These are phyloP conservation scores for Caenorhabditis uteleia DNA, from an alignment of 2,888 invertebrate genomes.

Conservation along the genomic window DNA sequence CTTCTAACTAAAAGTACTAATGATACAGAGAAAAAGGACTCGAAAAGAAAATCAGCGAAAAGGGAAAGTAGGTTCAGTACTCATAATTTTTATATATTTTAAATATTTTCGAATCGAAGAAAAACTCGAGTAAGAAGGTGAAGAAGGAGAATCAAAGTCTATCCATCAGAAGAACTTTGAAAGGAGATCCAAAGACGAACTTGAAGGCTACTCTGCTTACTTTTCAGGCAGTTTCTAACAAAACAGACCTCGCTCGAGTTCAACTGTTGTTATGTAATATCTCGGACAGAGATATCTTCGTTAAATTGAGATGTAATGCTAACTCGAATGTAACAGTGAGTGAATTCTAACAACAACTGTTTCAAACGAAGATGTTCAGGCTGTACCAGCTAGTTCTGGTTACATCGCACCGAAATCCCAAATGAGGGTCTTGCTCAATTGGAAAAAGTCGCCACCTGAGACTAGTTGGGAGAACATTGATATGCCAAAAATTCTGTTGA, in stretches of 20 bases:
- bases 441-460: constrained; percentile 44
- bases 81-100: too few species aligned
- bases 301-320: constrained; percentile 47
- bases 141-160: too few species aligned
- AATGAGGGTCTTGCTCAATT: constrained; percentile 53
- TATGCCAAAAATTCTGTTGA: constrained; percentile 52
- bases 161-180: constrained; percentile 18
- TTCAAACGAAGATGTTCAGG: constrained; percentile 14
- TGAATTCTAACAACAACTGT: background rate
- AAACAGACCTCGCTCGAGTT: constrained; percentile 47
- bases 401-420: constrained; percentile 57
- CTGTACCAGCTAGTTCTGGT: constrained; percentile 51
- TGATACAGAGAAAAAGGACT: too few species aligned
- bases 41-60: too few species aligned
- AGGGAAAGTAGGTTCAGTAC: too few species aligned
- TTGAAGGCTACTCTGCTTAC: constrained; percentile 33
- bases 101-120: too few species aligned
- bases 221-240: constrained; percentile 19
- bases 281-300: constrained; percentile 57
- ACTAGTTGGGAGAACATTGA: constrained; percentile 47
- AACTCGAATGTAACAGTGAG: constrained; percentile 45
- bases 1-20: too few species aligned
- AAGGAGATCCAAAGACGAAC: constrained; percentile 9
- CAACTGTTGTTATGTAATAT: constrained; percentile 60
- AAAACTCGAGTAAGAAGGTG: too few species aligned